Percentiles rank a stretch among this genome's conserved stretches.
Conservation (phyloP, 2,797 vertebrate genomes). For the Mormyrops attenuatus region DNA sequence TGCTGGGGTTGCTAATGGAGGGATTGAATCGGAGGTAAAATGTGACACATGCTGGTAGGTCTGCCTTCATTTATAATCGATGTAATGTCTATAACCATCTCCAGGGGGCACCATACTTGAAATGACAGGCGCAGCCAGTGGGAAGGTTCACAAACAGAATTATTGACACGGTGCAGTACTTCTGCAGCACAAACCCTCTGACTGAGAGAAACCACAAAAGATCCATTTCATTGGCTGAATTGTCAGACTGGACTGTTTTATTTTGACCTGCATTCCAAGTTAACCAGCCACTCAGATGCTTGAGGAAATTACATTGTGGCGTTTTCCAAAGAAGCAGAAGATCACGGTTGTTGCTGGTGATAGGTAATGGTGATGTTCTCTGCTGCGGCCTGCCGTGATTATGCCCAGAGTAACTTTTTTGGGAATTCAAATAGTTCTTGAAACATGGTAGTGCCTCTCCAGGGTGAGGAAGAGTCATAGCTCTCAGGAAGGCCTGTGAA, state of each 20-base stretch:
- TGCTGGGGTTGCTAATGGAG: not conserved
- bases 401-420: not conserved
- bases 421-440: not conserved
- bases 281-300: not conserved
- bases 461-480: not conserved
- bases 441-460: not conserved
- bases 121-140: not conserved
- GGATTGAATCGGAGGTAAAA: not conserved
- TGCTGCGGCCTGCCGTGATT: not conserved
- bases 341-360: not conserved
- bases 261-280: not conserved
- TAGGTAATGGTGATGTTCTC: not conserved
- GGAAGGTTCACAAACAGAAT: not conserved
- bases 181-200: not conserved
- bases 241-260: not conserved
- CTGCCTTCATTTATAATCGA: not conserved
- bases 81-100: not conserved
- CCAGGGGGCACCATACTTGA: not conserved
- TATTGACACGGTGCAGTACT: not conserved
- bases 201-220: not conserved
- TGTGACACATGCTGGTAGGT: not conserved
- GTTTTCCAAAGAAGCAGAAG: not conserved
- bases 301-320: not conserved
- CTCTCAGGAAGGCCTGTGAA: not conserved
- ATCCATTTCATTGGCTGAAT: not conserved